Conservation (phyloP, 2,888 invertebrate genomes). For the Bedellia somnulentella region DNA sequence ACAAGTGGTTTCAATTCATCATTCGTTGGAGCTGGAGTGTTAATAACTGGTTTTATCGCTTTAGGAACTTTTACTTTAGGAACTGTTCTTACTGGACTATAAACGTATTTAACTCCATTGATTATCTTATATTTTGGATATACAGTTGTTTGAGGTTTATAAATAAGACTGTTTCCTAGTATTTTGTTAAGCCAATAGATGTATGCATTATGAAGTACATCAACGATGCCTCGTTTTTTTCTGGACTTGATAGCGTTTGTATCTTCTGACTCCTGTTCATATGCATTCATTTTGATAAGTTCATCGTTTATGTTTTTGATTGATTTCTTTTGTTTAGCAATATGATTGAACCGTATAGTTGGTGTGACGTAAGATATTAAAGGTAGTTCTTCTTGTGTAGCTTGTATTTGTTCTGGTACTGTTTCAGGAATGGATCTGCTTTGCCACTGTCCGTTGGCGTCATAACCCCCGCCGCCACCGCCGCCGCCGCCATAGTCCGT, state of each 20-base stretch:
- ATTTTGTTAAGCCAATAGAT: constrained; percentile 33
- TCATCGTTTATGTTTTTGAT: constrained; percentile 15
- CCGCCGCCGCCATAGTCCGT: constrained; percentile 34
- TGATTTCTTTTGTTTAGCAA: constrained; percentile 1
- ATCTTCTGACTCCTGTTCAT: constrained; percentile 4
- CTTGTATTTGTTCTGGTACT: constrained; percentile 14
- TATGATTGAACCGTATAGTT: constrained; percentile 16
- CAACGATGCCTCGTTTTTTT: constrained; percentile 30
- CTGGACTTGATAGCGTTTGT: constrained; percentile 18
- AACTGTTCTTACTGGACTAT: constrained; percentile 23
- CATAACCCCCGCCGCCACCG: constrained; percentile 28
- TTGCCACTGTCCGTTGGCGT: constrained; percentile 51
- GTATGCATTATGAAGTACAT: constrained; percentile 33
- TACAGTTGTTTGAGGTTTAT: constrained; percentile 14
- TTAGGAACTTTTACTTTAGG: constrained; percentile 25
- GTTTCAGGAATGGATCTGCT: constrained; percentile 31
- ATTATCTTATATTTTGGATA: constrained; percentile 30
- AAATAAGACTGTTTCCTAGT: constrained; percentile 21
- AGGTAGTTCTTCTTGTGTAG: constrained; percentile 15
- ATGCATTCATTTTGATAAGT: constrained; percentile 12
- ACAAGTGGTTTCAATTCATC: constrained; percentile 15
- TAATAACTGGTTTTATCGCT: constrained; percentile 11
- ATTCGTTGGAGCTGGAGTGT: constrained; percentile 14
- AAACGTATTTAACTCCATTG: constrained; percentile 39
- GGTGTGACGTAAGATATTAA: constrained; percentile 25